These are phyloP conservation scores for Chalcosyrphus nemorum DNA, from an alignment of 2,888 invertebrate species.

Conservation along the genomic window DNA sequence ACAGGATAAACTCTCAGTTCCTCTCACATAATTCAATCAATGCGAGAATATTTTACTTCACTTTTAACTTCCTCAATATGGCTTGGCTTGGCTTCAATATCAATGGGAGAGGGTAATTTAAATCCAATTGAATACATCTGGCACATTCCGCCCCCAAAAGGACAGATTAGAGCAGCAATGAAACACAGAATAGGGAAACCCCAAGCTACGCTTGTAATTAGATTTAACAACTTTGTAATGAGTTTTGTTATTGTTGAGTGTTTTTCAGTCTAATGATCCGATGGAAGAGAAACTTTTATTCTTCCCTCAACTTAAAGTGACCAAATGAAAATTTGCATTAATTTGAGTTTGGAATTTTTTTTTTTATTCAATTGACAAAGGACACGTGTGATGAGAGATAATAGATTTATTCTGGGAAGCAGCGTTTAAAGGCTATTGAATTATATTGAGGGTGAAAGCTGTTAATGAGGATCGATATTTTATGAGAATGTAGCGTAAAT, in stretches of 20 bases:
- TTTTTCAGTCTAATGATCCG: neutral
- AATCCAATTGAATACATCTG: conserved; percentile 37
- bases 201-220: conserved; percentile 13
- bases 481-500: no score
- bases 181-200: conserved; percentile 8
- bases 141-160: neutral
- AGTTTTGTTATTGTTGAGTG: conserved; percentile 14
- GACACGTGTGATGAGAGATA: neutral
- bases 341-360: neutral
- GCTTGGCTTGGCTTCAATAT: neutral
- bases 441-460: no score
- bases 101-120: conserved; percentile 9
- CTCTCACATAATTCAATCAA: conserved; percentile 23
- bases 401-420: no score
- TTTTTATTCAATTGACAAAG: neutral
- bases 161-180: conserved; percentile 6
- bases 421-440: no score
- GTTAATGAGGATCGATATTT: no score
- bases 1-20: neutral
- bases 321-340: neutral
- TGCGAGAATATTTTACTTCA: neutral
- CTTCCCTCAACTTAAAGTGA: neutral
- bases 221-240: conserved; percentile 42
- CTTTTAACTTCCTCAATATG: neutral
- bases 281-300: neutral